These are phyloP conservation scores for Jacana jacana DNA, from an alignment of 2,113 vertebrate genomes.

Conservation along the genomic window DNA sequence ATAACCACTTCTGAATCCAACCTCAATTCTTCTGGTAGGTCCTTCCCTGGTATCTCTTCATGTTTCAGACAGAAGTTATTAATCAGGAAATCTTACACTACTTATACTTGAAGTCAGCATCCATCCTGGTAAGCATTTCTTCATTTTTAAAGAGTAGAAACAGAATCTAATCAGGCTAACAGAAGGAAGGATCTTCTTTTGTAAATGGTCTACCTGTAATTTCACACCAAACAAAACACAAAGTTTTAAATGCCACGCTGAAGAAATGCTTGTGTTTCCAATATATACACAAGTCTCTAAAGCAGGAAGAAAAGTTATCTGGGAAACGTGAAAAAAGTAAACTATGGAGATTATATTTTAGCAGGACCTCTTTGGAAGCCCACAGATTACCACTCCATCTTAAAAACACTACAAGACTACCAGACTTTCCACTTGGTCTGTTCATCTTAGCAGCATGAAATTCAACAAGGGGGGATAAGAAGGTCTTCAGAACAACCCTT, in stretches of 20 bases:
- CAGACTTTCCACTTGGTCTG: background rate
- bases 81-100: background rate
- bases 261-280: background rate
- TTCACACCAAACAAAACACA: background rate
- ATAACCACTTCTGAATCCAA: background rate
- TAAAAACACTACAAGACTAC: background rate
- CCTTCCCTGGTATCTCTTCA: background rate
- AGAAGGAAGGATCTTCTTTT: background rate
- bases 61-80: background rate
- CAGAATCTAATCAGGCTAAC: background rate
- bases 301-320: background rate
- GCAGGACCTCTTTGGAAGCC: background rate
- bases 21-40: background rate
- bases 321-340: fast-evolving
- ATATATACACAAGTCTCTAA: fast-evolving
- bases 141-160: background rate
- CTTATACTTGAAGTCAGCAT: background rate
- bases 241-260: background rate
- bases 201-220: background rate
- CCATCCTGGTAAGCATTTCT: background rate
- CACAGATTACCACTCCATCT: background rate
- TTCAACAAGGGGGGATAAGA: background rate
- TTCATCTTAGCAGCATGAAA: background rate
- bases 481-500: background rate
- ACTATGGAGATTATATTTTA: background rate